Percentiles rank a stretch among this genome's conserved stretches.
These are phyloP conservation scores for Peromyscus nudipes DNA, from an alignment of 2,797 vertebrate species.

Conservation along the genomic window DNA sequence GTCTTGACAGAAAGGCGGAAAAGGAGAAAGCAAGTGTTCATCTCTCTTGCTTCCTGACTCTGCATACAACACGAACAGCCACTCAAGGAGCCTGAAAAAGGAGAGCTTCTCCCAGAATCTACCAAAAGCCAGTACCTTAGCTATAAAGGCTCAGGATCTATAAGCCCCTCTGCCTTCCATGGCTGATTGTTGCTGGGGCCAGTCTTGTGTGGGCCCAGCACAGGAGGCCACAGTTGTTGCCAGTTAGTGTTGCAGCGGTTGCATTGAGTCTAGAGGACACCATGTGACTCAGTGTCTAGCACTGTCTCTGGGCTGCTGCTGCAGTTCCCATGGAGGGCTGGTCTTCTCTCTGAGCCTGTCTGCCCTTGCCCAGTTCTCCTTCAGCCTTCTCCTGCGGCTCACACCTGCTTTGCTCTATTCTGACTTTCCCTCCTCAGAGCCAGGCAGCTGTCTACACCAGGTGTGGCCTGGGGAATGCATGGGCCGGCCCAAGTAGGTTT, in stretches of 20 bases:
- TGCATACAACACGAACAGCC: background rate
- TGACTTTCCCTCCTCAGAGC: conserved; percentile 48
- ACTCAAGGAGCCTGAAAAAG: background rate
- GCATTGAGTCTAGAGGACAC: background rate
- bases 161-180: background rate
- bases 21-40: background rate
- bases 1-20: background rate
- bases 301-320: background rate
- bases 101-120: background rate
- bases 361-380: conserved; percentile 46
- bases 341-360: background rate
- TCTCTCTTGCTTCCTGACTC: background rate
- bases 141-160: background rate
- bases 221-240: background rate
- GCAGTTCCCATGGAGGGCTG: background rate
- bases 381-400: background rate
- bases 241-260: background rate
- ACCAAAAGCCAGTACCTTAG: background rate
- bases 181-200: background rate
- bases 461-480: conserved; percentile 18
- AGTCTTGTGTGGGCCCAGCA: background rate
- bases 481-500: background rate
- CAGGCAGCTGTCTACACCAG: conserved; percentile 63
- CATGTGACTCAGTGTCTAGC: background rate
- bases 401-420: conserved; percentile 75